A percentile compares a stretch with the other conserved stretches of the same genome.
These are phyloP conservation scores for Melinaea marsaeus DNA, from an alignment of 2,888 invertebrate genomes.

Conservation along the genomic window DNA sequence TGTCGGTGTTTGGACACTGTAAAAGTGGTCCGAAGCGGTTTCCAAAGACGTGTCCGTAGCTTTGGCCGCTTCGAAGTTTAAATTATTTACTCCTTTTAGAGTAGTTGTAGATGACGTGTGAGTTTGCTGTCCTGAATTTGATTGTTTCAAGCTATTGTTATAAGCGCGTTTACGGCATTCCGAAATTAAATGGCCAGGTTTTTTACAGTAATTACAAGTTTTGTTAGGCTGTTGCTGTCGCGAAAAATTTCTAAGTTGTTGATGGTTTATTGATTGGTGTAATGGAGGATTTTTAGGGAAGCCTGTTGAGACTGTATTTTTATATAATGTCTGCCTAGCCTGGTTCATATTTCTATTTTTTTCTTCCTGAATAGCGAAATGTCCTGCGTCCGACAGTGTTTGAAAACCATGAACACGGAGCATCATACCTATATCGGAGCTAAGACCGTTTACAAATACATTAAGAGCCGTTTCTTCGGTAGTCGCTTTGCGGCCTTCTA, in stretches of 20 bases:
- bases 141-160: too few species aligned
- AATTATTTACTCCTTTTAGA: slow-evolving; percentile 24
- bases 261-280: too few species aligned
- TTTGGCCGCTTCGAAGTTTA: slow-evolving; percentile 26
- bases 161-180: too few species aligned
- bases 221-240: slow-evolving; percentile 4
- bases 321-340: too few species aligned
- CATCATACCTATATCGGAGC: slow-evolving; percentile 11
- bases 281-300: too few species aligned
- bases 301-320: too few species aligned
- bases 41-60: slow-evolving; percentile 27
- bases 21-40: slow-evolving; percentile 19
- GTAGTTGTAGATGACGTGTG: too few species aligned
- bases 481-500: slow-evolving; percentile 25
- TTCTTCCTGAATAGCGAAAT: slow-evolving; percentile 26
- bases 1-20: slow-evolving; percentile 6
- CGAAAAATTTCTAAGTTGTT: neutral
- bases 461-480: slow-evolving; percentile 36
- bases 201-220: too few species aligned
- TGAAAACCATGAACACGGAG: too few species aligned
- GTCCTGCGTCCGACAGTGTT: slow-evolving; percentile 16
- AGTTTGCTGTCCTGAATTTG: too few species aligned
- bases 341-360: too few species aligned
- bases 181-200: too few species aligned
- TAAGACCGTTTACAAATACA: slow-evolving; percentile 38